phyloP scores from a whole-genome alignment of 2,888 invertebrate species.

The Notodonta ziczac region DNA sequence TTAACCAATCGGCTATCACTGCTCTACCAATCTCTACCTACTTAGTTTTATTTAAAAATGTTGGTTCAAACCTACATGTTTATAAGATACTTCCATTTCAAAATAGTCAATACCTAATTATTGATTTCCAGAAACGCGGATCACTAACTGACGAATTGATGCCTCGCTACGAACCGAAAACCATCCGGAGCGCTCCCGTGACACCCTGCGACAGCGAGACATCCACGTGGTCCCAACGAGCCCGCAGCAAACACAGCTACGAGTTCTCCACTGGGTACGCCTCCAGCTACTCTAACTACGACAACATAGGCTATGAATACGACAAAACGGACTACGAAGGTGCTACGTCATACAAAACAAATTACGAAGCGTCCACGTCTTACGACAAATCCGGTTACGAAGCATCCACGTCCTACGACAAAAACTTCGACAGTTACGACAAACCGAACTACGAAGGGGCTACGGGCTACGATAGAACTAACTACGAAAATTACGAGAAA shows the following conservation, averaged over 20 bases:
- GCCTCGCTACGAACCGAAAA: slow-evolving; percentile 63
- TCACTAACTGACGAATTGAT: slow-evolving; percentile 66
- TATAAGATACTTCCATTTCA: neutral
- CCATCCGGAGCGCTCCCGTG: slow-evolving; percentile 71
- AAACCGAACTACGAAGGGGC: slow-evolving; percentile 34
- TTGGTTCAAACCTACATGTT: too few relatives aligned
- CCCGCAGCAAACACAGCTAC: slow-evolving; percentile 56
- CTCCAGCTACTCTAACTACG: slow-evolving; percentile 46
- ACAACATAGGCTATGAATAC: slow-evolving; percentile 18
- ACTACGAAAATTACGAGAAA: slow-evolving; percentile 33
- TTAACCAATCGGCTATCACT: too few relatives aligned
- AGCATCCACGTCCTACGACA: slow-evolving; percentile 27
- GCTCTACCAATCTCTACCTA: too few relatives aligned
- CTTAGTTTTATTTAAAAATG: too few relatives aligned
- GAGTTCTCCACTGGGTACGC: slow-evolving; percentile 46
- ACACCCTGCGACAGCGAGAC: slow-evolving; percentile 77
- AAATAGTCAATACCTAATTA: neutral
- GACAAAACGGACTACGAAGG: slow-evolving; percentile 30
- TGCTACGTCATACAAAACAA: slow-evolving; percentile 22
- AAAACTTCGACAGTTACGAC: slow-evolving; percentile 27
- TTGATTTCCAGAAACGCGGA: slow-evolving; percentile 70
- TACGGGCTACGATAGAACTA: slow-evolving; percentile 23
- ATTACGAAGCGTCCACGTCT: slow-evolving; percentile 33
- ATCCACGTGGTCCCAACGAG: slow-evolving; percentile 66
- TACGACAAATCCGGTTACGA: slow-evolving; percentile 35